Evolutionary conservation across 1,140 invertebrate species (phyloP).

Genomic region (Drosophila arawakana): DNA sequence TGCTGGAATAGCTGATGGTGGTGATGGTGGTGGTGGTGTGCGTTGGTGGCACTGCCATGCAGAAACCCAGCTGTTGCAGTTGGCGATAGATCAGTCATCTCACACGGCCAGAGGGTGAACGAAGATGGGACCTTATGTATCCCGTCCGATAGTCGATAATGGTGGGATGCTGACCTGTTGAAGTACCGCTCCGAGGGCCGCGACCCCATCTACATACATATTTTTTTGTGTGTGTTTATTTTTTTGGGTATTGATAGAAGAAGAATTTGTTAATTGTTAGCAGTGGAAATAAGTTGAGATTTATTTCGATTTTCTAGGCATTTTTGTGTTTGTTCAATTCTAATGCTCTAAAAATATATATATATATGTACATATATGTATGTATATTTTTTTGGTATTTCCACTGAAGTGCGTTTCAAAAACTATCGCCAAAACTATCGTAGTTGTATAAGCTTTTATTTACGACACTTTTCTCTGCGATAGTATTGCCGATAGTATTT

Average conservation of each 20-base stretch:
- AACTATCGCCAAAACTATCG: no score
- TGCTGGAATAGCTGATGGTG: slow-evolving; percentile 57
- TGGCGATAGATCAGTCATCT: slow-evolving; percentile 84
- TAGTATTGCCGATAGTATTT: slow-evolving; percentile 1
- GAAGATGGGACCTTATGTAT: slow-evolving; percentile 94
- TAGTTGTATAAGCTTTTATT: no score
- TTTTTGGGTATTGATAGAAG: slow-evolving; percentile 10
- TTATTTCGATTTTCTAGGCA: slow-evolving; percentile 52
- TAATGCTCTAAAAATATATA: slow-evolving; percentile 63
- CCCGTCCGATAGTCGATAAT: slow-evolving; percentile 92
- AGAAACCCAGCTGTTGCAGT: slow-evolving; percentile 79
- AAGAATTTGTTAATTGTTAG: slow-evolving; percentile 59
- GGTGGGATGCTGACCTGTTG: slow-evolving; percentile 85
- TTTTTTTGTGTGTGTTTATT: not conserved
- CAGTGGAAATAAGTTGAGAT: slow-evolving; percentile 13
- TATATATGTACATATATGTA: slow-evolving; percentile 54
- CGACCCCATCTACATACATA: slow-evolving; percentile 80
- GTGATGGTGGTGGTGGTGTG: slow-evolving; percentile 48
- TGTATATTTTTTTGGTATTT: slow-evolving; percentile 19
- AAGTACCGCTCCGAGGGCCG: slow-evolving; percentile 84
- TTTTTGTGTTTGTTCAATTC: slow-evolving; percentile 50
- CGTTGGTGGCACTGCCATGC: slow-evolving; percentile 65
- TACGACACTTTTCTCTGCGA: not conserved
- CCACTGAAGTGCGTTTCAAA: no score
- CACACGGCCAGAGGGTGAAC: slow-evolving; percentile 90